A percentile compares a stretch with the other conserved stretches of the same genome.
phyloP scores from a whole-genome alignment of 1,140 invertebrate genomes.

The Drosophila arizonae region DNA sequence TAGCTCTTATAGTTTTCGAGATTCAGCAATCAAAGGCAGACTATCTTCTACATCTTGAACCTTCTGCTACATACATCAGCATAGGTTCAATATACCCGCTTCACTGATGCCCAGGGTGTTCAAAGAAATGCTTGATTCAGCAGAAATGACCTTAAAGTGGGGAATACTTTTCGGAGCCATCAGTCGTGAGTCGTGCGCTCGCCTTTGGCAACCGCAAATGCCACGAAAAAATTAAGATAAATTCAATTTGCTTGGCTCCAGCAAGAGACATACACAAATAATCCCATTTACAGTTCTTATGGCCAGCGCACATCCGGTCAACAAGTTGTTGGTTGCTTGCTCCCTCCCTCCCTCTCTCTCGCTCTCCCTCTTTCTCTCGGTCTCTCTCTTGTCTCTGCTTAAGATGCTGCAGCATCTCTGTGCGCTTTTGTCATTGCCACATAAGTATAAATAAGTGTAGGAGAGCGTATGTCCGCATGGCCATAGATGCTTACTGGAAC shows the following conservation, averaged over 20 bases:
- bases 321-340: constrained; percentile 68
- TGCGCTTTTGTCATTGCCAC: constrained; percentile 66
- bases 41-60: no score
- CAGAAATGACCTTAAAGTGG: constrained; percentile 20
- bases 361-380: no score
- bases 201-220: constrained; percentile 24
- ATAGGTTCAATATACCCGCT: no score
- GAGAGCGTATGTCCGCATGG: constrained; percentile 32
- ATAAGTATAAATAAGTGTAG: constrained; percentile 44
- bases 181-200: constrained; percentile 4
- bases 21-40: no score
- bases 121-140: constrained; percentile 10
- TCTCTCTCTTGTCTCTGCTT: not conserved
- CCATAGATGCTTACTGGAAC: constrained; percentile 25
- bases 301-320: constrained; percentile 70
- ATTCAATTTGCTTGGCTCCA: constrained; percentile 43
- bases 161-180: not conserved
- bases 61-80: no score
- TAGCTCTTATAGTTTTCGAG: no score
- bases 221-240: constrained; percentile 49
- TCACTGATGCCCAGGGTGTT: no score
- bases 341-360: constrained; percentile 6
- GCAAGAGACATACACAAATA: constrained; percentile 57
- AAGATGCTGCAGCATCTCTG: constrained; percentile 41
- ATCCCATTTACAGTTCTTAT: constrained; percentile 78